Conservation (phyloP, 2,113 vertebrate genomes). For the Ranitomeya variabilis region DNA sequence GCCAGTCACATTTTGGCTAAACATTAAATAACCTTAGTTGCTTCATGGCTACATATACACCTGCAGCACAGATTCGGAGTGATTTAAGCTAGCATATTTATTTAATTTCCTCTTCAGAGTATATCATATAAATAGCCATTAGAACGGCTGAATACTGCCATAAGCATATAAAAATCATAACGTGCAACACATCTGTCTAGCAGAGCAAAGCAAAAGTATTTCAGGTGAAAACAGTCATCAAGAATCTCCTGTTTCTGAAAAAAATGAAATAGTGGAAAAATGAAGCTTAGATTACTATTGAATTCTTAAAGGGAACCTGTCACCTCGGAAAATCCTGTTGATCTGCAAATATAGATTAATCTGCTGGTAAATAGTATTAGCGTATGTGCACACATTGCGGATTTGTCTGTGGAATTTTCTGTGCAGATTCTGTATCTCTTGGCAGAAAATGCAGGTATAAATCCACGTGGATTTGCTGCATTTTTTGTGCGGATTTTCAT, state of each 20-base stretch:
- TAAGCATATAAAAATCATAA: constrained; percentile 11
- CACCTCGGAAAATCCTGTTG: too few species aligned
- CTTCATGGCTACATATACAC: constrained; percentile 7
- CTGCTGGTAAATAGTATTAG: too few species aligned
- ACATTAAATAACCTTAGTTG: neutral
- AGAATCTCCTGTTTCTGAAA: neutral
- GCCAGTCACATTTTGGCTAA: neutral
- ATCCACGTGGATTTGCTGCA: too few species aligned
- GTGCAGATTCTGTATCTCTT: too few species aligned
- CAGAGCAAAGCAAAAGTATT: neutral
- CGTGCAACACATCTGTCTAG: neutral
- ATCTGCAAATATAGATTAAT: too few species aligned
- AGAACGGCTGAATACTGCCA: neutral
- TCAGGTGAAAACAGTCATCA: neutral
- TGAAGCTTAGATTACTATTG: too few species aligned
- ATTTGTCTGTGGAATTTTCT: too few species aligned
- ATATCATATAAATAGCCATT: constrained; percentile 3
- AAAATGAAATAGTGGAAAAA: neutral
- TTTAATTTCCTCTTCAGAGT: neutral
- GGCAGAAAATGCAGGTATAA: too few species aligned
- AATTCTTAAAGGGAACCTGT: too few species aligned
- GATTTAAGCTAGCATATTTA: constrained; percentile 2
- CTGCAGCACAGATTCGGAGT: neutral
- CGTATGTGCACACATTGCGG: too few species aligned
- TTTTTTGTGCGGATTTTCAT: too few species aligned